Percentiles rank a stretch among this genome's conserved stretches.
Conservation (phyloP, 1,140 invertebrate genomes). For the Danaus plexippus region DNA sequence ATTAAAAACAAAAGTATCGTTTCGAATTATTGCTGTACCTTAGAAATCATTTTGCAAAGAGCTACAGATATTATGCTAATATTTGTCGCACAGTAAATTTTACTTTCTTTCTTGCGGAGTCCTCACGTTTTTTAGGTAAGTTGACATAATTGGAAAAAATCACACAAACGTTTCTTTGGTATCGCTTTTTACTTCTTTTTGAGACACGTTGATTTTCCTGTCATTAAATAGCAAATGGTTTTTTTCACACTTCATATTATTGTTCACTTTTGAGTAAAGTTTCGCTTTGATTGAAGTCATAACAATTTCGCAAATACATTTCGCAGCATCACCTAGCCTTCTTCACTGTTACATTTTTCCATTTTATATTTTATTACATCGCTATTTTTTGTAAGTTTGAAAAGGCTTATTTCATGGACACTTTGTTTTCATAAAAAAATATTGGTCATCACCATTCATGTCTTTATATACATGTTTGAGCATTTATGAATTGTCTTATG, state of each 20-base stretch:
- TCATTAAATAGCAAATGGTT: constrained; percentile 42
- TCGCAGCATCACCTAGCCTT: constrained; percentile 43
- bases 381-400: not conserved
- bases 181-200: constrained; percentile 44
- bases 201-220: constrained; percentile 26
- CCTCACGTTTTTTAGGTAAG: constrained; percentile 70
- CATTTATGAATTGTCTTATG: no score
- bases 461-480: no score
- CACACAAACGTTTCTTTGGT: constrained; percentile 44
- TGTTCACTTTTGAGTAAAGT: constrained; percentile 65
- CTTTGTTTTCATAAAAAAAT: no score
- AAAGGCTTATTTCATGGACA: no score
- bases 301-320: constrained; percentile 37
- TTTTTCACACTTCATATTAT: constrained; percentile 41
- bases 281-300: constrained; percentile 62
- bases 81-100: constrained; percentile 66
- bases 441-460: no score
- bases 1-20: no score
- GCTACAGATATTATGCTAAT: constrained; percentile 44
- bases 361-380: constrained; percentile 20
- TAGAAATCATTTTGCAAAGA: constrained; percentile 28
- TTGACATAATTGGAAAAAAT: constrained; percentile 54
- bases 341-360: constrained; percentile 28
- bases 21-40: constrained; percentile 3
- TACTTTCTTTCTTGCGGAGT: constrained; percentile 72